A percentile compares a stretch with the other conserved stretches of the same genome.
These are phyloP conservation scores for Neotoxoptera formosana DNA, from an alignment of 1,140 invertebrate species.

Conservation along the genomic window DNA sequence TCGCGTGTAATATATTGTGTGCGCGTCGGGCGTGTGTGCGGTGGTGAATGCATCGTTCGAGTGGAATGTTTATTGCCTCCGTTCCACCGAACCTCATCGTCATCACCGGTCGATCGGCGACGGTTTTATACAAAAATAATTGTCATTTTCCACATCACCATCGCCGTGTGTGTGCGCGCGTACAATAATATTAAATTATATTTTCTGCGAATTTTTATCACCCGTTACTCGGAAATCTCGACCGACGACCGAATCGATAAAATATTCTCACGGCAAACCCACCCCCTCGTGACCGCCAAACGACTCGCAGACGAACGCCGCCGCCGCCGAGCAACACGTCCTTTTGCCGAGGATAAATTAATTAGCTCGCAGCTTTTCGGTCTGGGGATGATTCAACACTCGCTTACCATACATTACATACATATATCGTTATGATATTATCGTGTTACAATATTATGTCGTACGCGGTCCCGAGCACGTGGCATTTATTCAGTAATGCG, in stretches of 20 bases:
- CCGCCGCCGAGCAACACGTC: background rate
- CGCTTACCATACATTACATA: no score
- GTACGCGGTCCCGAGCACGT: background rate
- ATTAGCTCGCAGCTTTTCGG: background rate
- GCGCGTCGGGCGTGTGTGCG: background rate
- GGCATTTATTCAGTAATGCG: background rate
- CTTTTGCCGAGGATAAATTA: background rate
- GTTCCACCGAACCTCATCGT: background rate
- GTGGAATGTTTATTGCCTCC: slow-evolving; percentile 40
- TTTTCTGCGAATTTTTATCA: background rate
- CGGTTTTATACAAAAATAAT: background rate
- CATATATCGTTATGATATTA: background rate
- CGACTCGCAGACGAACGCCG: background rate
- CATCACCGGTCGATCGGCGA: background rate
- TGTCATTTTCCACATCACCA: background rate
- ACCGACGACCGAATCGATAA: background rate
- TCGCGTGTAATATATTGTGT: background rate
- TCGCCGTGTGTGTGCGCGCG: no score
- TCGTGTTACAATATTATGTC: no score
- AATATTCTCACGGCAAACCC: background rate
- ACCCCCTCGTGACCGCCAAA: background rate
- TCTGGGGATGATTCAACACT: background rate
- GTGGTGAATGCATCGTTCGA: background rate
- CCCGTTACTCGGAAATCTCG: slow-evolving; percentile 17
- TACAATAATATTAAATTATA: no score